Evolutionary conservation across 2,113 vertebrate species (phyloP).

Genomic region (Varanus komodoensis): DNA sequence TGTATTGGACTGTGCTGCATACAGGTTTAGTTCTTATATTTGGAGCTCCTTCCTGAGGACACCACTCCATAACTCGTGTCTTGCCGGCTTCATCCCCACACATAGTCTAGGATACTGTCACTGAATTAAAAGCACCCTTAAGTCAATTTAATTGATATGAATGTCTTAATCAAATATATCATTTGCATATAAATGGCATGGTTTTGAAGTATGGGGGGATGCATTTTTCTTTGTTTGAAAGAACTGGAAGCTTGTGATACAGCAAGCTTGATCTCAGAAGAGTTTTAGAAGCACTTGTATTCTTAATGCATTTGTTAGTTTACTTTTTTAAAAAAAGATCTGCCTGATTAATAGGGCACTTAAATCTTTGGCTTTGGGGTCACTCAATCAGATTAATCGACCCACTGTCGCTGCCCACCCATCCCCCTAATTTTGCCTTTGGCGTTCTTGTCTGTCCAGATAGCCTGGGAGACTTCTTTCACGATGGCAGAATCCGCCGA

Average conservation of each 20-base stretch:
- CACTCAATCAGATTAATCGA: background rate
- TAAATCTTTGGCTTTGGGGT: background rate
- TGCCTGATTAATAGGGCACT: background rate
- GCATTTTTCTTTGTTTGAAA: background rate
- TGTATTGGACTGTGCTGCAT: background rate
- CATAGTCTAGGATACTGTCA: background rate
- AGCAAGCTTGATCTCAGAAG: background rate
- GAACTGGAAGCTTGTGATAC: background rate
- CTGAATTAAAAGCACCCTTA: too few species aligned
- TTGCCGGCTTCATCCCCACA: background rate
- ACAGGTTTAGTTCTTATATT: background rate
- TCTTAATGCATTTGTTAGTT: too few species aligned
- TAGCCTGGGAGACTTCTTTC: constrained; percentile 42
- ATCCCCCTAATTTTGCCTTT: background rate
- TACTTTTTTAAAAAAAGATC: background rate
- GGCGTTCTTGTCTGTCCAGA: background rate
- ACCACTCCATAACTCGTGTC: background rate
- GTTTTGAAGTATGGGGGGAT: background rate
- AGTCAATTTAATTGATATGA: background rate
- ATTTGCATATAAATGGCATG: background rate
- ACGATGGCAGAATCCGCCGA: constrained; percentile 70
- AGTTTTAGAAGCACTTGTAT: background rate
- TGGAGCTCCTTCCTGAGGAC: background rate
- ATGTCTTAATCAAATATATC: background rate
- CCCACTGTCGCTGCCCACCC: background rate